These are phyloP conservation scores for Aphelinus atriplicis DNA, from an alignment of 1,140 invertebrate species.

Conservation along the genomic window DNA sequence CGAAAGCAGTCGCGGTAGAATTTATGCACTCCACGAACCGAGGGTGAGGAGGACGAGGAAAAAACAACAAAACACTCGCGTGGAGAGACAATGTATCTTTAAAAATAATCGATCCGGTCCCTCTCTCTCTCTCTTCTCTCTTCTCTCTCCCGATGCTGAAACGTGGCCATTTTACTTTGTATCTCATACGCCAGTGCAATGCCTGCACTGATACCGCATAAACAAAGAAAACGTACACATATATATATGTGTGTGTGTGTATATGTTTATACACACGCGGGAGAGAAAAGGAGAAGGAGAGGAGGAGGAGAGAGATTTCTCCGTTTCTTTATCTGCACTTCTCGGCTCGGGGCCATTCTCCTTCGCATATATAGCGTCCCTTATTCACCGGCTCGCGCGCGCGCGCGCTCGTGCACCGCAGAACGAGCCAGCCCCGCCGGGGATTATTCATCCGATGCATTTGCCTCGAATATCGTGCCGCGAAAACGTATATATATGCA, in stretches of 20 bases:
- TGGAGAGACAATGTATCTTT: no score
- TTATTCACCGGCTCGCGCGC: no score
- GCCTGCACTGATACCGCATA: constrained; percentile 2
- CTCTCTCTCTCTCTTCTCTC: constrained; percentile 13
- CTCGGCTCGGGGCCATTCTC: neutral
- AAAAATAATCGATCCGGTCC: neutral
- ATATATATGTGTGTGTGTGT: no score
- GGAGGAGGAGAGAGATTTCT: neutral
- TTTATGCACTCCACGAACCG: no score
- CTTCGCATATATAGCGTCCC: neutral
- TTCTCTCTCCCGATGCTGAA: neutral
- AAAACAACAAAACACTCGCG: no score
- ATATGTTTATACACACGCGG: no score
- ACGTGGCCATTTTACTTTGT: neutral
- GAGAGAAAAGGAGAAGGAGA: no score
- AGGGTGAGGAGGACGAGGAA: no score
- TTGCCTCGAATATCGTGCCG: constrained; percentile 19
- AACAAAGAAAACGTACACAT: constrained; percentile 11
- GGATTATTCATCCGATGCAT: constrained; percentile 16
- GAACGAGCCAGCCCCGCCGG: neutral
- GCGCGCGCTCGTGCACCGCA: neutral
- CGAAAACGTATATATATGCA: neutral
- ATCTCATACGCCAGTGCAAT: neutral
- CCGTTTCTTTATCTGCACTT: constrained; percentile 9
- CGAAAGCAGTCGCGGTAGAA: no score